Percentiles rank a stretch among this genome's conserved stretches.
Conservation (phyloP, 1,140 invertebrate genomes). For the Euura saliciscinereae region DNA sequence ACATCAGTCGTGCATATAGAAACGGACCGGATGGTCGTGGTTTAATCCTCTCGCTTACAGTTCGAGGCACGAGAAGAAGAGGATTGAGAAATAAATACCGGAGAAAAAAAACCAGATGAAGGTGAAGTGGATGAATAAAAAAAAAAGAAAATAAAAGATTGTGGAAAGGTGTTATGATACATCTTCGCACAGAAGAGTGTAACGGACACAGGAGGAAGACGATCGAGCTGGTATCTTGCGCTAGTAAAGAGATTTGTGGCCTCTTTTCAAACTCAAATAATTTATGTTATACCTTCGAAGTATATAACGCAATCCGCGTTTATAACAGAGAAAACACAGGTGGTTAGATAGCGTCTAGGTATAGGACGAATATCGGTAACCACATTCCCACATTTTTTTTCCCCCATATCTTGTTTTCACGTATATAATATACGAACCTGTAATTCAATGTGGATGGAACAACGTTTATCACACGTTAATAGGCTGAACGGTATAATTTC, state of each 20-base stretch:
- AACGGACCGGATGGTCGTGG: not conserved
- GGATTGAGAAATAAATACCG: not conserved
- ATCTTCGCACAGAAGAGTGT: too few species aligned
- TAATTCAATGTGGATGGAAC: too few species aligned
- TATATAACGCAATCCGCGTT: not conserved
- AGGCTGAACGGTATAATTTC: too few species aligned
- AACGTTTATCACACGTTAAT: too few species aligned
- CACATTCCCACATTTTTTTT: too few species aligned
- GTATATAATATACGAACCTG: too few species aligned
- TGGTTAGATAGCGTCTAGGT: not conserved
- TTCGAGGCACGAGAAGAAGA: not conserved
- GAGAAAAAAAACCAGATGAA: not conserved
- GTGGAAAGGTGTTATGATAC: not conserved
- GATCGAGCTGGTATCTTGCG: not conserved
- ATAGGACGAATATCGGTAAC: too few species aligned
- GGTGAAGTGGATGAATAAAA: not conserved
- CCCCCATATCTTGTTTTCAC: too few species aligned
- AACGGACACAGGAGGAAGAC: too few species aligned
- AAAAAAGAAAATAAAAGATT: not conserved
- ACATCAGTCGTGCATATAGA: not conserved
- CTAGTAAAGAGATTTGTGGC: not conserved
- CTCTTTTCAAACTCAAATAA: not conserved
- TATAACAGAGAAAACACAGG: not conserved
- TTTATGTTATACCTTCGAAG: not conserved
- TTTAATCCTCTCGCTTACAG: too few species aligned